These are phyloP conservation scores for Neodiprion fabricii DNA, from an alignment of 1,140 invertebrate genomes.

Conservation along the genomic window DNA sequence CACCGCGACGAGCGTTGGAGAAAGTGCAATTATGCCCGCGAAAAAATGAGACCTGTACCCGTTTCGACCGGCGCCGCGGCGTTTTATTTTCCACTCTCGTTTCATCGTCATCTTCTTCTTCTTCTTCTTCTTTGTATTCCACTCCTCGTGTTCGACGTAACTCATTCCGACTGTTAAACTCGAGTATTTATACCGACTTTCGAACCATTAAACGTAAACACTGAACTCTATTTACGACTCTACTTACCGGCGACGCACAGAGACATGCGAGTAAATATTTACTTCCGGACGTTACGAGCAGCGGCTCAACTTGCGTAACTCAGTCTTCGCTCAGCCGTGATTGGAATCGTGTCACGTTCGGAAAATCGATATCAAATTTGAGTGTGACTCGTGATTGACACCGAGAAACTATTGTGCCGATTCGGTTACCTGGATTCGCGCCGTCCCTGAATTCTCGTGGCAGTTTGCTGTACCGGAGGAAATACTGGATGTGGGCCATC, in stretches of 20 bases:
- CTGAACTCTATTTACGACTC: conserved; percentile 21
- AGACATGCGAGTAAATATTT: not conserved
- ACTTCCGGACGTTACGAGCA: conserved; percentile 25
- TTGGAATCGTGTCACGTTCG: too few relatives aligned
- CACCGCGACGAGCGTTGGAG: conserved; percentile 34
- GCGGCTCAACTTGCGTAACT: conserved; percentile 2
- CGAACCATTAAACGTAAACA: conserved; percentile 49
- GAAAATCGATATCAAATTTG: too few relatives aligned
- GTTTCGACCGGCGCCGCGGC: not conserved
- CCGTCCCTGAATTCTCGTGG: conserved; percentile 88
- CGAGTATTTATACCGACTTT: conserved; percentile 52
- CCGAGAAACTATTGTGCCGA: too few relatives aligned
- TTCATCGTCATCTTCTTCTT: too few relatives aligned
- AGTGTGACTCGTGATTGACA: too few relatives aligned
- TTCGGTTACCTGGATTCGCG: conserved; percentile 82
- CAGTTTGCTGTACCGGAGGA: conserved; percentile 82
- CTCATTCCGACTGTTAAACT: conserved; percentile 18
- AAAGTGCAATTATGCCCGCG: conserved; percentile 56
- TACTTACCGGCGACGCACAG: conserved; percentile 42
- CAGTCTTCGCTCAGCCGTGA: not conserved
- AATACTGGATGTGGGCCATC: conserved; percentile 92
- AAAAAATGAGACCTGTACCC: conserved; percentile 51
- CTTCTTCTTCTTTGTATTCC: too few relatives aligned
- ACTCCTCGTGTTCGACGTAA: not conserved
- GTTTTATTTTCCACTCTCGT: too few relatives aligned